Base-by-base conservation (phyloP, 1,140 invertebrate species). In the Phymastichus coffea region DNA sequence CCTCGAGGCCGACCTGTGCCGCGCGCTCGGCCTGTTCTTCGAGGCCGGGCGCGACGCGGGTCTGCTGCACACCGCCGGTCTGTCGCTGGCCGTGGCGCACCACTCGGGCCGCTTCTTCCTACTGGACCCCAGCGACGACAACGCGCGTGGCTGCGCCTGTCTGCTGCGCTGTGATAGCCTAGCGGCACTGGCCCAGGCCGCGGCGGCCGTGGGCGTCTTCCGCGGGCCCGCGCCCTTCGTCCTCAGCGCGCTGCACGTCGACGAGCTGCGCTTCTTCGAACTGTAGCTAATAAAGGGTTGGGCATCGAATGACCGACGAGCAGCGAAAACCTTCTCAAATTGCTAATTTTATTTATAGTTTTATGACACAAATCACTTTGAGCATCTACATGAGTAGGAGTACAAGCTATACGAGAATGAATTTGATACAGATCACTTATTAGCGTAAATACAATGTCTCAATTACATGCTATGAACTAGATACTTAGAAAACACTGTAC, bases 401-500 rank as follows among this genome's bases (percentile, higher is more conserved):
- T 79, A 79, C 74, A 79, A 70, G 70, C 72, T 79, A 80, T 74
- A 80, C 75, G 76, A 79, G 76, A 78, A 78, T 78, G 74, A 77
- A 77, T 77, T 79, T 80, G 72, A 79, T 80, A 79, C 77, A 80
- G 75, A 80, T 80, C 78, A 76, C 76, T 80, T 77, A 79, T 74
- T 74, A 74, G 65, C 72, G 75, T 79, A 78, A 77, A 78, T 80
- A 78, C 75, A 80, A 77, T 80, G 71, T 71, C 65, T 75, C 75
- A 78, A 75, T 80, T 80, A 80, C 76, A 78, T 70, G 61, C 72
- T 80, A 78, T 80, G 72, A 79, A 77, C 78, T 80, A 80, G 73
- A 80, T 79, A 80, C 76, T 80, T 79, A 80, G 68, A 80, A 80
- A 80, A 80, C 77, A 80, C 78, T 80, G 78, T 80, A 80, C 78